These are phyloP conservation scores for Disparrhopalites patrizii DNA, from an alignment of 2,888 invertebrate genomes.

Conservation along the genomic window DNA sequence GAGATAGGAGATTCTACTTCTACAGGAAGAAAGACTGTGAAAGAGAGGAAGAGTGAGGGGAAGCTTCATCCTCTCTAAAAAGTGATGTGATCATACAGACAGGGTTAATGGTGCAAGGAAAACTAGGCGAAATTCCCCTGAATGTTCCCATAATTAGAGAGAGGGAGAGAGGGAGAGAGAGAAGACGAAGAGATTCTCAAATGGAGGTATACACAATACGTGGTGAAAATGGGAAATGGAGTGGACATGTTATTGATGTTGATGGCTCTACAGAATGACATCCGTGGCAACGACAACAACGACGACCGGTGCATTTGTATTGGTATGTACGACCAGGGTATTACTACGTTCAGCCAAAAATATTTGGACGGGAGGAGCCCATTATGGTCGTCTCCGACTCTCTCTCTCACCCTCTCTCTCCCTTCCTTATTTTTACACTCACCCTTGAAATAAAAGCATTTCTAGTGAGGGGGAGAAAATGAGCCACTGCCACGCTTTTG, in stretches of 20 bases:
- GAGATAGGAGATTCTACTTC: no score
- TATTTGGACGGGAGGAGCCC: no score
- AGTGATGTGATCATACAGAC: constrained; percentile 9
- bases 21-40: background rate
- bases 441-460: no score
- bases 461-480: no score
- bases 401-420: no score
- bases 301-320: no score
- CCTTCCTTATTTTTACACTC: no score
- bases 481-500: no score
- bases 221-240: constrained; percentile 23
- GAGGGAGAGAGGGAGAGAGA: constrained; percentile 1
- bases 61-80: background rate
- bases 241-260: constrained; percentile 23
- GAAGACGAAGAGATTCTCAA: background rate
- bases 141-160: constrained; percentile 23
- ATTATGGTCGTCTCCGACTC: no score
- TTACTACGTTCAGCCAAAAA: no score
- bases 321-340: no score
- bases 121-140: constrained; percentile 19
- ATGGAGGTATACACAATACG: background rate
- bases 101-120: constrained; percentile 24
- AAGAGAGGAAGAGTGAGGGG: background rate
- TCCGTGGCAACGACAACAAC: no score
- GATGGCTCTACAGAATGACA: constrained; percentile 11